These are phyloP conservation scores for Drosophila robusta DNA, from an alignment of 2,888 invertebrate species.

Conservation along the genomic window DNA sequence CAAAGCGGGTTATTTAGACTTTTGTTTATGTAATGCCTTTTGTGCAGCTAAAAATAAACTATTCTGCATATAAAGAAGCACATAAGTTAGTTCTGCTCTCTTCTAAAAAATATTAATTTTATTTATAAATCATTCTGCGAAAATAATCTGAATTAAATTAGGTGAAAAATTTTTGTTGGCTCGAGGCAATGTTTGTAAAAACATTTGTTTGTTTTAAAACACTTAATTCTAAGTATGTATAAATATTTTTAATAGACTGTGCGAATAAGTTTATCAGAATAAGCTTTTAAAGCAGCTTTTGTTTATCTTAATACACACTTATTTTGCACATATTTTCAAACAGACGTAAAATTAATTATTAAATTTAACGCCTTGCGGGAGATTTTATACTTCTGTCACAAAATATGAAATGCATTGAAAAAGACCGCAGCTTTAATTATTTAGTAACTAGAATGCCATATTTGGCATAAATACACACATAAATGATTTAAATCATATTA, in stretches of 20 bases:
- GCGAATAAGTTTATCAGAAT: not conserved
- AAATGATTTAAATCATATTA: not conserved
- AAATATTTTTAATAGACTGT: not conserved
- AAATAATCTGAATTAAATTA: not conserved
- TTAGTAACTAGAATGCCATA: too few relatives aligned
- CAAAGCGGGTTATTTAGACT: not conserved
- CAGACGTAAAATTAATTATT: not conserved
- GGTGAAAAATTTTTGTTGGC: not conserved
- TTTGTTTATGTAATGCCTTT: not conserved
- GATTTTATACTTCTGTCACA: not conserved
- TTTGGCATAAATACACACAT: too few relatives aligned
- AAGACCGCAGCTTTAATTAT: too few relatives aligned
- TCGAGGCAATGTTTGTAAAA: not conserved
- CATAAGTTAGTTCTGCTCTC: not conserved
- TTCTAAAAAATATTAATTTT: not conserved
- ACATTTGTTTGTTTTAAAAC: not conserved
- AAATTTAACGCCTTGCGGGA: not conserved
- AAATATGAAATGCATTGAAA: not conserved
- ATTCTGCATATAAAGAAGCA: too few relatives aligned
- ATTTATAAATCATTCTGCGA: constrained; percentile 10
- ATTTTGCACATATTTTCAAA: not conserved
- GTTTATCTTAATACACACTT: not conserved
- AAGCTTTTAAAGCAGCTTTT: not conserved
- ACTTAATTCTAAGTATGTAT: not conserved
- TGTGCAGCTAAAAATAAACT: not conserved